These are phyloP conservation scores for Emberiza fucata DNA, from an alignment of 2,113 vertebrate genomes.

Conservation along the genomic window DNA sequence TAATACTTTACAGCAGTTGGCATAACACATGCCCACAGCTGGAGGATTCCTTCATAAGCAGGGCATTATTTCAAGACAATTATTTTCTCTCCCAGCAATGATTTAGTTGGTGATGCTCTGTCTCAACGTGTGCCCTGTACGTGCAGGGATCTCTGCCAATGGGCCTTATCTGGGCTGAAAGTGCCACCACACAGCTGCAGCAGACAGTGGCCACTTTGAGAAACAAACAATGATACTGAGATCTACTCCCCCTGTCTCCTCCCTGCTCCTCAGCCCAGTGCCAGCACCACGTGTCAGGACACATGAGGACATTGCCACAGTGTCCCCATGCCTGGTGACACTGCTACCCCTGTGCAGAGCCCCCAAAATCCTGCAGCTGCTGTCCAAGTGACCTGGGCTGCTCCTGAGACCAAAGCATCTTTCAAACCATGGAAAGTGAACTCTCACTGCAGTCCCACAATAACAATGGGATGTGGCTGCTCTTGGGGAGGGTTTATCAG, in stretches of 20 bases:
- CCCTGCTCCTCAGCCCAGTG: background rate
- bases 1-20: background rate
- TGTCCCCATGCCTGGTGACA: background rate
- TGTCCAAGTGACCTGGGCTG: background rate
- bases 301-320: background rate
- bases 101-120: background rate
- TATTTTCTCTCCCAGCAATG: slow-evolving; percentile 35
- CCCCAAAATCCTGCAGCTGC: background rate
- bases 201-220: slow-evolving; percentile 51
- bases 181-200: slow-evolving; percentile 19
- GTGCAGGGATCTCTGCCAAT: background rate
- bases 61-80: slow-evolving; percentile 37
- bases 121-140: slow-evolving; percentile 23
- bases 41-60: slow-evolving; percentile 23
- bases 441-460: background rate
- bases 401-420: background rate
- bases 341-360: background rate
- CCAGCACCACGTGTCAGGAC: background rate
- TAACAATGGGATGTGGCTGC: background rate
- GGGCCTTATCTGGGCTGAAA: background rate
- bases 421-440: background rate
- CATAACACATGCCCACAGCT: slow-evolving; percentile 25
- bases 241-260: background rate
- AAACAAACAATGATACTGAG: slow-evolving; percentile 23
- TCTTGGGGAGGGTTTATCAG: background rate